phyloP scores from a whole-genome alignment of 2,888 invertebrate species.

The Drosophila colorata region DNA sequence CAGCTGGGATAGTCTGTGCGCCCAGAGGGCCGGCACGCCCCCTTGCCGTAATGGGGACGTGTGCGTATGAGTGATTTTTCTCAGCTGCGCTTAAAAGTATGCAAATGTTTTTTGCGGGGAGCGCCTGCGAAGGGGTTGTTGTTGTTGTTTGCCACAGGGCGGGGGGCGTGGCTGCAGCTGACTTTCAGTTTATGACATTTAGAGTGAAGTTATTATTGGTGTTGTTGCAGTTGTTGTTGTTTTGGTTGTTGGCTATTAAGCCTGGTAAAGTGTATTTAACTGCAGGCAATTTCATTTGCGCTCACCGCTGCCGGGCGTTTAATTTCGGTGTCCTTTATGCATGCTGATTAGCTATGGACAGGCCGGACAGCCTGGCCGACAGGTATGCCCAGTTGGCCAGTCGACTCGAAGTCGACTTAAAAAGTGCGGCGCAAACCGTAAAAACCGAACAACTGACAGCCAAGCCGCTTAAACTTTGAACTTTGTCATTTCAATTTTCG shows the following conservation, averaged over 20 bases:
- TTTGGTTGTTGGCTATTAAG: slow-evolving; percentile 50
- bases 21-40: slow-evolving; percentile 69
- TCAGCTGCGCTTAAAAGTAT: slow-evolving; percentile 79
- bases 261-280: slow-evolving; percentile 77
- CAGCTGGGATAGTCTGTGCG: slow-evolving; percentile 52
- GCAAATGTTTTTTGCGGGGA: slow-evolving; percentile 75
- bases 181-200: slow-evolving; percentile 69
- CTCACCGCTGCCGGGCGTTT: slow-evolving; percentile 36
- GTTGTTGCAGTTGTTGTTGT: slow-evolving; percentile 30
- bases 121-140: slow-evolving; percentile 37
- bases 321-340: slow-evolving; percentile 63
- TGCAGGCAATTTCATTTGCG: slow-evolving; percentile 82
- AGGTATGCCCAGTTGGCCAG: slow-evolving; percentile 52
- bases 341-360: slow-evolving; percentile 80
- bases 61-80: slow-evolving; percentile 83
- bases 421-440: slow-evolving; percentile 19
- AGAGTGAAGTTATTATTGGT: slow-evolving; percentile 22
- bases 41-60: slow-evolving; percentile 52
- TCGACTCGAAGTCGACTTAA: slow-evolving; percentile 56
- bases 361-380: slow-evolving; percentile 63
- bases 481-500: slow-evolving; percentile 85
- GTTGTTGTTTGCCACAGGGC: background rate
- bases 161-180: slow-evolving; percentile 65
- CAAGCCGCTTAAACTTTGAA: slow-evolving; percentile 85
- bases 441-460: slow-evolving; percentile 72